A percentile compares a stretch with the other conserved stretches of the same genome.
Conservation (phyloP, 2,888 invertebrate species). For the Lepidocyrtinus sp. region DNA sequence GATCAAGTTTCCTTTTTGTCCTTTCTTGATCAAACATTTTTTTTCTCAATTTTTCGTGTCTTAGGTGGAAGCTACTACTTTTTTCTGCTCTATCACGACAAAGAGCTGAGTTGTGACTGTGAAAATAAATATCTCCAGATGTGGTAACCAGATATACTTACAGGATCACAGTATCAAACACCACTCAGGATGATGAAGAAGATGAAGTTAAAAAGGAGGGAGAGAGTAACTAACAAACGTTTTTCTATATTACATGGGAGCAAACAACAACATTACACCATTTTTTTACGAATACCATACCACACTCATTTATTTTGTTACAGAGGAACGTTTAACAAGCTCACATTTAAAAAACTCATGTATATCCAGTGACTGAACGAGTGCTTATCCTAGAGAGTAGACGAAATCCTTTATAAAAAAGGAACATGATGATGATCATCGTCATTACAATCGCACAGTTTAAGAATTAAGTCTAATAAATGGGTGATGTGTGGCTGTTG, state of each 20-base stretch:
- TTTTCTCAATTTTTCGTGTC: background rate
- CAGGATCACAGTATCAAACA: conserved; percentile 14
- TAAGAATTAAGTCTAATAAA: conserved; percentile 29
- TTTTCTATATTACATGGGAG: background rate
- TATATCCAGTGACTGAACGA: background rate
- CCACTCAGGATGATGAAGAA: conserved; percentile 26
- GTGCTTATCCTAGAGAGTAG: background rate
- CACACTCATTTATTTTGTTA: conserved; percentile 45
- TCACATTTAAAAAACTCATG: background rate
- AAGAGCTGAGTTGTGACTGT: conserved; percentile 33
- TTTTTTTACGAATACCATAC: background rate
- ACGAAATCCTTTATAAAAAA: background rate
- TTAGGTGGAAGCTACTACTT: background rate
- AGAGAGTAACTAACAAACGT: conserved; percentile 25
- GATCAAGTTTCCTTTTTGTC: conserved; percentile 6
- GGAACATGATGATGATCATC: conserved; percentile 27
- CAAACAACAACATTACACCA: conserved; percentile 33
- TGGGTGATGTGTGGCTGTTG: conserved; percentile 44
- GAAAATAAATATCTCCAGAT: conserved; percentile 62
- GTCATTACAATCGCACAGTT: background rate
- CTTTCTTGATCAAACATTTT: conserved; percentile 11
- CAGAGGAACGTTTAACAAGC: conserved; percentile 4
- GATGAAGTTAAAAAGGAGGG: conserved; percentile 37
- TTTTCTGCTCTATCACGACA: background rate
- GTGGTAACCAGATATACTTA: conserved; percentile 62